Evolutionary conservation across 2,113 vertebrate species (phyloP).

Genomic region (Sinocyclocheilus anshuiensis): DNA sequence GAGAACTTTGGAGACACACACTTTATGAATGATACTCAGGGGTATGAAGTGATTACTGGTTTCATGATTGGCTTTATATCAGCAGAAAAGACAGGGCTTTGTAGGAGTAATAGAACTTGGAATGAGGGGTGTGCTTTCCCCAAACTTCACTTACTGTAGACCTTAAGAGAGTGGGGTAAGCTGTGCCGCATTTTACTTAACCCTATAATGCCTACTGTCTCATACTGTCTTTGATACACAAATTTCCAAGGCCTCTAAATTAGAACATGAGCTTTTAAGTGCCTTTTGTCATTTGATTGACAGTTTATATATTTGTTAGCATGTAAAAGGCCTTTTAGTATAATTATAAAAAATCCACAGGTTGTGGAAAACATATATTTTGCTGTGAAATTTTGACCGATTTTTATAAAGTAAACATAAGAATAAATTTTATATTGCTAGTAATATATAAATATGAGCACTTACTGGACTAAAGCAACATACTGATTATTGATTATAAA

Average conservation of each 20-base stretch:
- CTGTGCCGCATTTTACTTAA: not conserved
- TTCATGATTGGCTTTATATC: not conserved
- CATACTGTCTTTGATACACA: not conserved
- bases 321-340: not conserved
- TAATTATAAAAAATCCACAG: no score
- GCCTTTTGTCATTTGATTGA: not conserved
- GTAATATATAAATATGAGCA: no score
- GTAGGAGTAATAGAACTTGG: not conserved
- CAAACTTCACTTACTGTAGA: no score
- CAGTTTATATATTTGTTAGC: not conserved
- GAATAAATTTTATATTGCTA: no score
- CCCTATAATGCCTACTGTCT: not conserved
- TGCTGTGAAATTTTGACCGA: no score
- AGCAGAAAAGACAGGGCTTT: not conserved
- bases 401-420: no score
- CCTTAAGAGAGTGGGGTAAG: not conserved
- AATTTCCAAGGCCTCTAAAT: not conserved
- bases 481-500: no score
- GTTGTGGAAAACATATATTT: no score
- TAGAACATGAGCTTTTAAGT: not conserved
- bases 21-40: slow-evolving; percentile 39
- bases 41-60: not conserved
- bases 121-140: not conserved
- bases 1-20: slow-evolving; percentile 7
- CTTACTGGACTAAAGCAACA: no score